A percentile compares a stretch with the other conserved stretches of the same genome.
Conservation (phyloP, 2,113 vertebrate genomes). For the Hystrix cristata region DNA sequence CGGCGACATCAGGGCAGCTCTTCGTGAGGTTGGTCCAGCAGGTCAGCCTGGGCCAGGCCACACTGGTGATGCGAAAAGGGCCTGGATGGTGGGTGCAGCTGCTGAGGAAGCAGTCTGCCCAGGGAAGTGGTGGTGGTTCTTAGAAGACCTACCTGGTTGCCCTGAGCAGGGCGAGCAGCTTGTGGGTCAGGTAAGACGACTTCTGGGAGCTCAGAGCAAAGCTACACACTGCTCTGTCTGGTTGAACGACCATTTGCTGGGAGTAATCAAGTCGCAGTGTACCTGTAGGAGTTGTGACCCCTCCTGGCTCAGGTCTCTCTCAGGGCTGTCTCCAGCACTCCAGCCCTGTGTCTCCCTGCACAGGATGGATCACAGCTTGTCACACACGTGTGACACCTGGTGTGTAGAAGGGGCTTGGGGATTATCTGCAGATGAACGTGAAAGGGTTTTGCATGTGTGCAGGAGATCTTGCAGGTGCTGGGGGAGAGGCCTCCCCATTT, state of each 20-base stretch:
- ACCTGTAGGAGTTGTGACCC: neutral
- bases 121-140: neutral
- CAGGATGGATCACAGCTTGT: neutral
- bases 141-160: neutral
- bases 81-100: neutral
- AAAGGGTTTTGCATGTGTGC: neutral
- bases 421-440: neutral
- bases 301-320: neutral
- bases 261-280: neutral
- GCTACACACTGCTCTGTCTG: neutral
- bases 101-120: neutral
- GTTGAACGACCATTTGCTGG: neutral
- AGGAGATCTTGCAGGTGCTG: neutral
- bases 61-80: rapidly evolving
- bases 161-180: neutral
- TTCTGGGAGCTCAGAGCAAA: neutral
- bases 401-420: neutral
- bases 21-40: neutral
- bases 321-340: neutral
- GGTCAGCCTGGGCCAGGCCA: neutral
- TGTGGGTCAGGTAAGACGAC: neutral
- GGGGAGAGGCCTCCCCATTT: neutral
- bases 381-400: neutral
- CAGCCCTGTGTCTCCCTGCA: neutral
- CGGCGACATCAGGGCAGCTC: neutral